A percentile compares a stretch with the other conserved stretches of the same genome.
Conservation (phyloP, 2,797 vertebrate species). For the Tragopan temminckii region DNA sequence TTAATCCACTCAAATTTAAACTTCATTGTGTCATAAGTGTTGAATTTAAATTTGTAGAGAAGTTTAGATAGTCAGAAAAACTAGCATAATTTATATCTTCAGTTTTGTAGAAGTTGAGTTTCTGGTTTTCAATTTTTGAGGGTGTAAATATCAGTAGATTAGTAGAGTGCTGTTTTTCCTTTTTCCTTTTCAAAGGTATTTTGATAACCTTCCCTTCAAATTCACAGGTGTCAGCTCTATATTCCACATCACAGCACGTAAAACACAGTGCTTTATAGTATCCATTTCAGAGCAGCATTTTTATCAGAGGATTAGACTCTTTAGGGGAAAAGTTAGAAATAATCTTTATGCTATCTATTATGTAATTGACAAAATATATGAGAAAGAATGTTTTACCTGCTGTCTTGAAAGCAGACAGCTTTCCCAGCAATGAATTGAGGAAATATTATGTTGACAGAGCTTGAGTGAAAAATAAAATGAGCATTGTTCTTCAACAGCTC, state of each 20-base stretch:
- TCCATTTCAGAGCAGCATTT: background rate
- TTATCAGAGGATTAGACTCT: background rate
- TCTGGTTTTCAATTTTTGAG: background rate
- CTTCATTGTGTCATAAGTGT: background rate
- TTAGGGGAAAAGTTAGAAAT: background rate
- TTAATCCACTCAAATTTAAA: background rate
- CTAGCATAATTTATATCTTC: background rate
- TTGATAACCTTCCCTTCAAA: background rate
- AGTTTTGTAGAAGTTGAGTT: background rate
- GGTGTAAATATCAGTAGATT: accelerated
- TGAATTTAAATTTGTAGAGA: background rate
- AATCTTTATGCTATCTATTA: background rate
- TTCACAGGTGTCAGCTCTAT: background rate
- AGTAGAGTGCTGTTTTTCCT: background rate
- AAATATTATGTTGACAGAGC: background rate
- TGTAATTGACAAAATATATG: background rate
- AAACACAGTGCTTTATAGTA: background rate
- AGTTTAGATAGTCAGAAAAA: background rate
- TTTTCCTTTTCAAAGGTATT: background rate
- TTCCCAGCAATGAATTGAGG: background rate
- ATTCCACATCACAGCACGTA: background rate
- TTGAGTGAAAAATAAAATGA: constrained; percentile 40
- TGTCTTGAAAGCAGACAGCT: background rate
- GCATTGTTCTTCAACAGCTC: background rate
- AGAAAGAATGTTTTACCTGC: background rate